Evolutionary conservation across 2,113 vertebrate species (phyloP), one percentile per base, ranked within the genome.

Genomic region (Tenrec ecaudatus): DNA sequence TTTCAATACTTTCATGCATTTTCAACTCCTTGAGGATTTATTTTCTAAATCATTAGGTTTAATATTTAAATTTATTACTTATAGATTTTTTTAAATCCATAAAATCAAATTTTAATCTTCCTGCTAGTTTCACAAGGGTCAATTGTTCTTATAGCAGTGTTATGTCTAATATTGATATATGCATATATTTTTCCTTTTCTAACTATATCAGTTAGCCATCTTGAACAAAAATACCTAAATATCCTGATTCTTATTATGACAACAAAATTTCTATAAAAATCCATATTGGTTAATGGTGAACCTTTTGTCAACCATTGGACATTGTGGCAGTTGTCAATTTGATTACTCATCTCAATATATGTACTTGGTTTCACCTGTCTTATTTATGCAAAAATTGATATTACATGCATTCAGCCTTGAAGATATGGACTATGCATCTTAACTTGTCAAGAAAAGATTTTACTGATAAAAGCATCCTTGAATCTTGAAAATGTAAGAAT

Each of bases 91-190:
- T 86, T 69, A 82, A 47, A 71, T 87, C 4, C 47, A 36, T 16
- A 82, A 19, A 25, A 77, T 82, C 12, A 43, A 78, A 87, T 62
- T 8, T 89, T 77, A 83, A 69, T 79, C 86, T 87, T 73, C 20
- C 36, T 20, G 43, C 7, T 64, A 19, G n/a, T 33, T 86, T 68
- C 86, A 86, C 7, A 38, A 36, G 23, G 19, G 4, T 69, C 11
- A 33, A 8, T 58, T 82, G 38, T 68, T 75, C 20, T 64, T 11
- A 58, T 82, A 87, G 12, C 2, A 62, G 68, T 25, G 79, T 85
- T 71, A 14, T 16, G 31, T 36, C 22, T 81, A 62, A 17, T 23
- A 83, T 19, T 47, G 11, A 77, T 33, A 57, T 0, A 29, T 57
- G 11, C 33, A 16, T 33, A 43, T 12, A 78, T 25, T 66, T 47